Conservation (phyloP, 1,140 invertebrate genomes). For the Riptortus pedestris region DNA sequence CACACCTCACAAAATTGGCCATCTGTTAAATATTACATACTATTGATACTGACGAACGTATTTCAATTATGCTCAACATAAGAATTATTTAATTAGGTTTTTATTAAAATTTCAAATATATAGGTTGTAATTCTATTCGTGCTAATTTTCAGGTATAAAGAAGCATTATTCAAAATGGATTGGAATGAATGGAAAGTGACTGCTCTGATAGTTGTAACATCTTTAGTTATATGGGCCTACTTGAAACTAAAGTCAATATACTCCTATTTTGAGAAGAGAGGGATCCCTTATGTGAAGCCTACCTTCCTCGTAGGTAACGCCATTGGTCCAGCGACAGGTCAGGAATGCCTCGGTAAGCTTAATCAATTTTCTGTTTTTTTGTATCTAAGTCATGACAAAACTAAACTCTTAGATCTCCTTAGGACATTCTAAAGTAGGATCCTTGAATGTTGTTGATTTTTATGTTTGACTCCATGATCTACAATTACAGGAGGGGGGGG, state of each 20-base stretch:
- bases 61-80: no score
- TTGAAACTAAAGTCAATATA: not conserved
- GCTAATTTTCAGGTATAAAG: no score
- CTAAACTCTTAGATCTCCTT: not conserved
- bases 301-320: not conserved
- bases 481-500: no score
- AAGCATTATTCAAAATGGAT: no score
- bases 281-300: constrained; percentile 3
- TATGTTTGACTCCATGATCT: not conserved
- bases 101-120: no score
- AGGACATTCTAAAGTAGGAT: not conserved
- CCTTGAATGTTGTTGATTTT: not conserved
- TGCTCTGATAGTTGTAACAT: not conserved
- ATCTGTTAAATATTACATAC: no score
- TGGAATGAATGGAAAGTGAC: not conserved
- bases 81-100: no score
- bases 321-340: no score
- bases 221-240: not conserved
- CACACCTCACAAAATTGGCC: no score
- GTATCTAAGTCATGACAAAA: not conserved
- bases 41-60: no score
- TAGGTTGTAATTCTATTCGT: no score
- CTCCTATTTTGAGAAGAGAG: not conserved
- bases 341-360: not conserved
- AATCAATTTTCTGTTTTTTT: not conserved